Conservation (phyloP, 2,888 invertebrate species). For the Idaea dimidiata region DNA sequence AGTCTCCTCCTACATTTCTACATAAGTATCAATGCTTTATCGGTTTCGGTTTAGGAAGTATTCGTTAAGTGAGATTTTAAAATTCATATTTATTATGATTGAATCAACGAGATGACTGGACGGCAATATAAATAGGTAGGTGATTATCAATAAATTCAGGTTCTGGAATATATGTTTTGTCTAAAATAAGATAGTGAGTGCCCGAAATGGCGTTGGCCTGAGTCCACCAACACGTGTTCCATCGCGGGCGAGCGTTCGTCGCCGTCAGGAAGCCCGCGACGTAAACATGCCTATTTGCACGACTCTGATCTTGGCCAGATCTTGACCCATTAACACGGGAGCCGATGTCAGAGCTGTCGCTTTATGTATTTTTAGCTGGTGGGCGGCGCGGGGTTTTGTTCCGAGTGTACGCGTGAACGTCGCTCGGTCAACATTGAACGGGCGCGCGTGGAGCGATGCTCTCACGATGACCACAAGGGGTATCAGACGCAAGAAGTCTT, state of each 20-base stretch:
- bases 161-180: slow-evolving; percentile 10
- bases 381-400: slow-evolving; percentile 57
- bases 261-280: slow-evolving; percentile 55
- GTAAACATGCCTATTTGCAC: slow-evolving; percentile 72
- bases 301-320: slow-evolving; percentile 78
- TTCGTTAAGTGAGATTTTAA: too few relatives aligned
- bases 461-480: slow-evolving; percentile 86
- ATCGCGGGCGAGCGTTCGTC: slow-evolving; percentile 22
- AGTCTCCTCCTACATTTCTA: too few relatives aligned
- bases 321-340: slow-evolving; percentile 79
- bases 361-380: slow-evolving; percentile 69
- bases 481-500: slow-evolving; percentile 93
- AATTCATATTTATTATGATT: too few relatives aligned
- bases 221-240: slow-evolving; percentile 51
- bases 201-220: slow-evolving; percentile 42
- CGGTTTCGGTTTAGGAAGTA: background rate
- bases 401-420: slow-evolving; percentile 48
- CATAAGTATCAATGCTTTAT: background rate
- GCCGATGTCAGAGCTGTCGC: slow-evolving; percentile 73
- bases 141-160: slow-evolving; percentile 6
- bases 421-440: slow-evolving; percentile 45
- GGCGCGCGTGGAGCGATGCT: slow-evolving; percentile 37
- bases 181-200: slow-evolving; percentile 5
- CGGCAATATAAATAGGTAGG: background rate
- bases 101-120: too few relatives aligned